phyloP scores from a whole-genome alignment of 1,140 invertebrate species.

The Maconellicoccus hirsutus region DNA sequence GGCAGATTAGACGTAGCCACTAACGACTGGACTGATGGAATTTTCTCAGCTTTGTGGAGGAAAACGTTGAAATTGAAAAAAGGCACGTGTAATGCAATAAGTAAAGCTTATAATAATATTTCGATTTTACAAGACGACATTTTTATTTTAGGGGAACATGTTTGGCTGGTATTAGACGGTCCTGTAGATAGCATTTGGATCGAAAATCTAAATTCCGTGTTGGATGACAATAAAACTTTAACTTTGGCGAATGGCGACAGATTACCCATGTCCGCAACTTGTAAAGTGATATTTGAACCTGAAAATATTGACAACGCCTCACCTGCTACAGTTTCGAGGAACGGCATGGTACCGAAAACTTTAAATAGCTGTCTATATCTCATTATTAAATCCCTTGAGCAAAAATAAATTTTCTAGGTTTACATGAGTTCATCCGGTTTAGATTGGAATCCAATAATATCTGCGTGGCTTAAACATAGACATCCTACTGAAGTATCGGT shows the following conservation, averaged over 20 bases:
- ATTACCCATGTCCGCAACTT: slow-evolving; percentile 78
- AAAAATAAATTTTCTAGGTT: slow-evolving; percentile 35
- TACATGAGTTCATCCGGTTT: slow-evolving; percentile 94
- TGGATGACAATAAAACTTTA: slow-evolving; percentile 89
- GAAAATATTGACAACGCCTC: slow-evolving; percentile 95
- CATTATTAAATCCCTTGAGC: no score
- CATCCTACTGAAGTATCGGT: slow-evolving; percentile 58
- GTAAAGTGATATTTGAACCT: slow-evolving; percentile 93
- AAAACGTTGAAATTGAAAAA: slow-evolving; percentile 82
- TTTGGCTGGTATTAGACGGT: slow-evolving; percentile 89
- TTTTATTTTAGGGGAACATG: slow-evolving; percentile 47
- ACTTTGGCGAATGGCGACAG: slow-evolving; percentile 90
- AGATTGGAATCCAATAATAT: slow-evolving; percentile 72
- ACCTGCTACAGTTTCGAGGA: slow-evolving; percentile 87
- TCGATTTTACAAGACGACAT: not conserved
- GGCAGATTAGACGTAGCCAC: slow-evolving; percentile 88
- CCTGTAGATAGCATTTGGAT: slow-evolving; percentile 96
- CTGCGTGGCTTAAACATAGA: slow-evolving; percentile 72
- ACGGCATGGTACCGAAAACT: slow-evolving; percentile 62
- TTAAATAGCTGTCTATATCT: slow-evolving; percentile 6
- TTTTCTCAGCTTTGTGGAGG: slow-evolving; percentile 91
- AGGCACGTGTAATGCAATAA: slow-evolving; percentile 36
- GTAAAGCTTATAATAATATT: not conserved
- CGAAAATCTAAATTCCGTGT: slow-evolving; percentile 90
- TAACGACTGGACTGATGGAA: slow-evolving; percentile 97